phyloP scores from a whole-genome alignment of 2,888 invertebrate genomes.

The Drosophila anceps region DNA sequence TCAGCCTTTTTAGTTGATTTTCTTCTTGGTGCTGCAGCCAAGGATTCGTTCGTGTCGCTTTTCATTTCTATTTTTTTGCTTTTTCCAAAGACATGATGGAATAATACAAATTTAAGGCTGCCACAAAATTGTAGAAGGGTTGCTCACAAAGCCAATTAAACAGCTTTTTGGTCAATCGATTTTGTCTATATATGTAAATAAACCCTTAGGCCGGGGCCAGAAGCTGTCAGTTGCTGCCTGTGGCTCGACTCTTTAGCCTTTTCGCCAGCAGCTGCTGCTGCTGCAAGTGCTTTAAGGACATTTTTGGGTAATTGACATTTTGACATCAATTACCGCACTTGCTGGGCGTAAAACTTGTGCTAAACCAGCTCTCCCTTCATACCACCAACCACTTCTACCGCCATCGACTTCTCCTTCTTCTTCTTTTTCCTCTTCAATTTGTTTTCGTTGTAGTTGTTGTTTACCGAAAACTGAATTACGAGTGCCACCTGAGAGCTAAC shows the following conservation, averaged over 20 bases:
- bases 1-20: conserved; percentile 18
- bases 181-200: conserved; percentile 33
- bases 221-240: conserved; percentile 24
- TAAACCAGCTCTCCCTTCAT: conserved; percentile 1
- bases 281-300: conserved; percentile 69
- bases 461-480: conserved; percentile 42
- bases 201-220: conserved; percentile 7
- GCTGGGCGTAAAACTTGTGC: conserved; percentile 48
- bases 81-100: conserved; percentile 14
- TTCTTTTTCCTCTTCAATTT: background rate
- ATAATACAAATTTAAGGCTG: conserved; percentile 44
- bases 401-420: background rate
- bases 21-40: conserved; percentile 30
- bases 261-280: conserved; percentile 34
- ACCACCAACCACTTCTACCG: no score
- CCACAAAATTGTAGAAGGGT: conserved; percentile 8
- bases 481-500: conserved; percentile 41
- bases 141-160: conserved; percentile 68
- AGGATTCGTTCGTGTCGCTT: conserved; percentile 41
- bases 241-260: conserved; percentile 30
- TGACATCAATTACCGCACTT: conserved; percentile 72
- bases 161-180: conserved; percentile 64
- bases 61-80: conserved; percentile 26
- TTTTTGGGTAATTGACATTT: conserved; percentile 75
- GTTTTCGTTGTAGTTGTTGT: conserved; percentile 21